Conservation (phyloP, 2,888 invertebrate species). For the Hoplodrina blanda region DNA sequence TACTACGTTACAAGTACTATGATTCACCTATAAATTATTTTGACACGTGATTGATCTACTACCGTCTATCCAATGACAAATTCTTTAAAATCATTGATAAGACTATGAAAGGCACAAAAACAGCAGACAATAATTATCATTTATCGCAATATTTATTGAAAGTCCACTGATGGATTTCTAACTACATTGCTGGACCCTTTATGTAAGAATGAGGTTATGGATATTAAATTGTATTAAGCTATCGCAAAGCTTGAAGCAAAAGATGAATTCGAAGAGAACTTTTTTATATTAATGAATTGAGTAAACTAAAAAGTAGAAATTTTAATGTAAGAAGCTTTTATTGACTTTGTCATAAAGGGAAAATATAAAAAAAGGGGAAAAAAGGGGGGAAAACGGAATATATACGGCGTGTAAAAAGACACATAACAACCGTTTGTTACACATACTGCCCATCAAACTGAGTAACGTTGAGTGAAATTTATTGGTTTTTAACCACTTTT, state of each 20-base stretch:
- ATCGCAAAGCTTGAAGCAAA: neutral
- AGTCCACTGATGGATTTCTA: conserved; percentile 21
- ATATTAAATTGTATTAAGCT: conserved; percentile 10
- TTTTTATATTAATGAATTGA: neutral
- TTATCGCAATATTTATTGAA: neutral
- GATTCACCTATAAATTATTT: conserved; percentile 31
- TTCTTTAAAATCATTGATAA: conserved; percentile 49
- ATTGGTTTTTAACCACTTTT: no score
- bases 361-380: no score
- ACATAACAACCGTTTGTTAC: no score
- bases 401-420: no score
- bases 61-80: conserved; percentile 39
- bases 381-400: no score
- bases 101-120: conserved; percentile 28
- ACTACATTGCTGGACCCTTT: neutral
- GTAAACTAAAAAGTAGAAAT: no score
- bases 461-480: no score
- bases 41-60: conserved; percentile 20
- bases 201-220: neutral
- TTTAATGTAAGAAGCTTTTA: neutral
- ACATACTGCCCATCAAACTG: no score
- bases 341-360: neutral
- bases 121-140: conserved; percentile 1
- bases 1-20: conserved; percentile 10
- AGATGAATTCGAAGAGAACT: no score